Evolutionary conservation across 2,888 invertebrate species (phyloP), one percentile per base, ranked within the genome.

Genomic region (Cerastis leucographa): DNA sequence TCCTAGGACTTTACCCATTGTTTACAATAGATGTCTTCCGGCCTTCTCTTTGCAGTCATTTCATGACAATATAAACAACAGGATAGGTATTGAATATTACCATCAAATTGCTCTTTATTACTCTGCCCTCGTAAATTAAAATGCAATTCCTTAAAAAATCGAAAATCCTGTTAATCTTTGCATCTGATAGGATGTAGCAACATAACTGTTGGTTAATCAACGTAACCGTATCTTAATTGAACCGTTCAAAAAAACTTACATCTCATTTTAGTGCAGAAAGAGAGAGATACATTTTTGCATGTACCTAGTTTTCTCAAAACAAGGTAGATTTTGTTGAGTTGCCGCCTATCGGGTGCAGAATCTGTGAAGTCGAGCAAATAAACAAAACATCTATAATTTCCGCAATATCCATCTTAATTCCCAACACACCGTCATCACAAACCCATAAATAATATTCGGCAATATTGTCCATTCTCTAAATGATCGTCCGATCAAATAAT

Each of bases 401-500:
- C 8, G 29, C 17, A 25, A n/a, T 62, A 40, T 56, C 25, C 2
- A 74, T 61, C 35, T 72, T 65, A 29, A 76, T 72, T 56, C 17
- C 44, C 22, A 25, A 51, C 29, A 78, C 29, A 70, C 46, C 71
- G 64, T 74, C n/a, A 8, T 51, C 71, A 44, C 29, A 79, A 44
- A 44, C n/a, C 5, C 59, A 81, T 81, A 76, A 85, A 67, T 64
- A 72, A 85, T 74, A 65, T 17, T 40, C 29, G 0, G 66, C 74
- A 78, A 83, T 83, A 85, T 67, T 61, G 85, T 71, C 85, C 66
- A 70, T 59, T 69, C 75, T 68, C 65, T 59, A 42, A 84, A 82
- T 84, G 74, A 78, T 78, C 66, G 83, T 56, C 40, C 72, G 59
- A 80, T 82, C 80, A 88, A 89, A 88, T 87, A 76, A 87, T 83